Evolutionary conservation across 2,888 invertebrate species (phyloP), one percentile per base, ranked within the genome.

Genomic region (Caenorhabditis sp.): DNA sequence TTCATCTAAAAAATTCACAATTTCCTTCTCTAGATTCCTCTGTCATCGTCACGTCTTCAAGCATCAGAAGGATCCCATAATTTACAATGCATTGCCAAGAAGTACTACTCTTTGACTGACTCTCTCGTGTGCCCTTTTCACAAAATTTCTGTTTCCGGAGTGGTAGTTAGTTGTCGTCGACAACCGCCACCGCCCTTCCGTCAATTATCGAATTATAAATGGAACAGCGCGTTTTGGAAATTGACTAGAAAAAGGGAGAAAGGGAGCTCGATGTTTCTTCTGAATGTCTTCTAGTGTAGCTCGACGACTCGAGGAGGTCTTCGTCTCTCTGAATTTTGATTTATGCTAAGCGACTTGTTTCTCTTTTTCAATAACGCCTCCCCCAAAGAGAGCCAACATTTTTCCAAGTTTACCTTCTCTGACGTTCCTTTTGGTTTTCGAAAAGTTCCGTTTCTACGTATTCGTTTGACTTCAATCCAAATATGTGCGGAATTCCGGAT

Each of bases 191-290:
- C 56, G 22, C 51, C 41, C 54, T 35, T 31, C 64, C n/a, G 41
- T 22, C 72, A 80, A 80, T 80, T 80, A 80, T 72, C 72, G 80
- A 72, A 80, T 77, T 77, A 77, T 77, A 77, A 77, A 77, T 77
- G 77, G 77, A 77, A 77, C 77, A 77, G 77, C 63, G 38, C 31
- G 51, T 63, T 77, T 69, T 26, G 47, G 19, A 16, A 49, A 35
- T 47, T n/a, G 47, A 47, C 14, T n/a, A 47, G 47, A 54, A 41
- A 7, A 5, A 61, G 61, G 16, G 49, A 41, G 24, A 2, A n/a
- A 24, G 19, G 4, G 31, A 24, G n/a, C 63, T 47, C 59, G 28
- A 7, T 51, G 28, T 24, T 26, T 24, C 14, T 35, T 26, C 49
- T 24, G 31, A 41, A n/a, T 41, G 4, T 47, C n/a, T 47, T 16